Base-by-base conservation (phyloP, 1,140 invertebrate genomes). In the Lordiphosa collinella region DNA sequence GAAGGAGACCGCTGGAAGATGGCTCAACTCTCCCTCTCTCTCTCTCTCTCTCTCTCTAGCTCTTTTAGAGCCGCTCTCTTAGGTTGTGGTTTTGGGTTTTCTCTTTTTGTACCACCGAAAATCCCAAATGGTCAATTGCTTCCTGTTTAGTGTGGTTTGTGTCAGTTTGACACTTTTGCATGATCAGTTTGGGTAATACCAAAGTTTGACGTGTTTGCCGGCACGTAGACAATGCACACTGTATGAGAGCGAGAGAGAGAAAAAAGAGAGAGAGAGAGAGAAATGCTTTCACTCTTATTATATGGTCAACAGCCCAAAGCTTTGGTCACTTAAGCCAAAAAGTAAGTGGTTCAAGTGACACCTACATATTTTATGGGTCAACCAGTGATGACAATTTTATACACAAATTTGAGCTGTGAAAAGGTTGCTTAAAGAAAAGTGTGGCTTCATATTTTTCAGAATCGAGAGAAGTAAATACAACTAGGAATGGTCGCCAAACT, bases 251-350 rank as follows among this genome's bases (percentile, higher is more conserved):
- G 7, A 14, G n/a, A 14, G 37, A 22, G 18, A 12, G 16, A 34
- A 38, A 40, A 14, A 8, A 14, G 37, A 22, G 18, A 12, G 16
- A 34, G 46, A 40, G 48, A 14, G 47, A 60, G 75, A 61, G 71
- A 82, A 82, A 84, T 82, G 76, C 76, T 82, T 82, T 82, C 76
- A 82, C 76, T 82, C 76, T 82, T 82, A 82, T 58, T 60, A 56
- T 68, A 60, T 82, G 68, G 57, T 68, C 52, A 49, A 41, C 40
- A 41, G 53, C 31, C 22, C 55, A 51, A 52, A 49, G 56, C 61
- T 25, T 13, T 31, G 12, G 14, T 61, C 41, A 11, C 22, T 47
- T 46, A 13, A 38, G 44, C 47, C 47, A 52, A 53, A 44, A 47
- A 16, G 41, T 11, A 31, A 16, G 9, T n/a, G 34, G 7, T 47